Percentiles rank a stretch among this genome's conserved stretches.
These are phyloP conservation scores for Sarcoramphus papa DNA, from an alignment of 2,797 vertebrate genomes.

Conservation along the genomic window DNA sequence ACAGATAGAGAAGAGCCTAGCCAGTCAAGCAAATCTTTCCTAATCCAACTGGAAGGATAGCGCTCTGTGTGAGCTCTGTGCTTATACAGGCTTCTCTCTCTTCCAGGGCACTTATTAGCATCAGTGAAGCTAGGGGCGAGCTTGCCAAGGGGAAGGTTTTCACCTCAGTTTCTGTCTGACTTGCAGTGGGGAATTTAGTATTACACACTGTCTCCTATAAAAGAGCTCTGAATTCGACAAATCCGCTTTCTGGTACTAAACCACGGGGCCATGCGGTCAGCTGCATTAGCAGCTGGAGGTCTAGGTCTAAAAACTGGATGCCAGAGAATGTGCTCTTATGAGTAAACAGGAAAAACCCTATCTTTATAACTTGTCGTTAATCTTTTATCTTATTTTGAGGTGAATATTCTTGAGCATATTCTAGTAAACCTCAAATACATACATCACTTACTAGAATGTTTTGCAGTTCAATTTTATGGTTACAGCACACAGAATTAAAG, in stretches of 20 bases:
- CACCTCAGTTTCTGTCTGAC: background rate
- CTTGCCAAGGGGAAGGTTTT: background rate
- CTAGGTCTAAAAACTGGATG: background rate
- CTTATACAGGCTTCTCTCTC: background rate
- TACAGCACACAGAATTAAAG: background rate
- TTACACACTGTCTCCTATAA: background rate
- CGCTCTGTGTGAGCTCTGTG: background rate
- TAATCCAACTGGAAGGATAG: background rate
- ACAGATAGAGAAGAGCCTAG: background rate
- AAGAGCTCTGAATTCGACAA: background rate
- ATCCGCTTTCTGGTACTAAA: background rate
- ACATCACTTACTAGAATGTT: background rate
- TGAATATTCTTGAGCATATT: background rate
- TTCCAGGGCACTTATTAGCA: background rate
- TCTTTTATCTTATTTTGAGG: background rate
- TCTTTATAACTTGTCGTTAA: background rate
- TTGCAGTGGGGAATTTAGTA: background rate
- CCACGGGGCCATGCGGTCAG: fast-evolving
- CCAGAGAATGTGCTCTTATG: background rate
- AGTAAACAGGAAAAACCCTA: background rate
- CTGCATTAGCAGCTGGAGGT: background rate
- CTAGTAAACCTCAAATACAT: background rate
- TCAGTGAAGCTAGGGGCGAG: background rate
- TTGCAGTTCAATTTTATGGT: background rate
- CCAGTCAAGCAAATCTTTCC: background rate